These are phyloP conservation scores for Xestoiulus laeticollis DNA, from an alignment of 2,888 invertebrate species.

Conservation along the genomic window DNA sequence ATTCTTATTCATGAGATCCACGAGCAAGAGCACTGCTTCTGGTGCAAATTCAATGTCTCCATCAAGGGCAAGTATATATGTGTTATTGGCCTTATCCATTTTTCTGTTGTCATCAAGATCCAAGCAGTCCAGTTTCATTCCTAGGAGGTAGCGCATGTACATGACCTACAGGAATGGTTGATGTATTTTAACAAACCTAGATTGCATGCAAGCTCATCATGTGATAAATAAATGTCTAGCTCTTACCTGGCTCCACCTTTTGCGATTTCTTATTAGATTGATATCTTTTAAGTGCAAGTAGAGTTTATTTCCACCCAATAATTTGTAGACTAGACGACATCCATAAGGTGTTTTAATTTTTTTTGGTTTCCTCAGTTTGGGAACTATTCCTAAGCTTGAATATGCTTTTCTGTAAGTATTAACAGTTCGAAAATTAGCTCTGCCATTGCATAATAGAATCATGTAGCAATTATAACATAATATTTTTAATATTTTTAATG, in stretches of 20 bases:
- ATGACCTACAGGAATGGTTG: constrained; percentile 72
- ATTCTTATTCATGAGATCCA: constrained; percentile 99
- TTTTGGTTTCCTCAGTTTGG: too few species aligned
- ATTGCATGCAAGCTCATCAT: constrained; percentile 66
- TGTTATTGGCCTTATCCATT: constrained; percentile 95
- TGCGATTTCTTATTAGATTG: constrained; percentile 84
- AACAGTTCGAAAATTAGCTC: too few species aligned
- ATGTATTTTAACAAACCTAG: too few species aligned
- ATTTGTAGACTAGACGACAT: constrained; percentile 81
- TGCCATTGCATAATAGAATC: too few species aligned
- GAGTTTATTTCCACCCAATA: constrained; percentile 86
- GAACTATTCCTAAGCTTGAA: too few species aligned
- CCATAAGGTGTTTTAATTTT: constrained; percentile 93
- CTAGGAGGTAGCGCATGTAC: constrained; percentile 93
- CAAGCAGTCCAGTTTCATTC: constrained; percentile 76
- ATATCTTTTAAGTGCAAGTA: constrained; percentile 90
- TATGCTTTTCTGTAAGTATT: too few species aligned
- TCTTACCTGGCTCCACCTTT: constrained; percentile 88
- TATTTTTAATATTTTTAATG: too few species aligned
- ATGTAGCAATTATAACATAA: too few species aligned
- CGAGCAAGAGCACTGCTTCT: constrained; percentile 88
- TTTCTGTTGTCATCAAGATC: constrained; percentile 87
- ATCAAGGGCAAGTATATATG: constrained; percentile 91
- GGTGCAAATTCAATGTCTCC: constrained; percentile 99
- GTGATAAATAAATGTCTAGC: constrained; percentile 59